Evolutionary conservation across 2,797 vertebrate species (phyloP).

Genomic region (Carduelis carduelis): DNA sequence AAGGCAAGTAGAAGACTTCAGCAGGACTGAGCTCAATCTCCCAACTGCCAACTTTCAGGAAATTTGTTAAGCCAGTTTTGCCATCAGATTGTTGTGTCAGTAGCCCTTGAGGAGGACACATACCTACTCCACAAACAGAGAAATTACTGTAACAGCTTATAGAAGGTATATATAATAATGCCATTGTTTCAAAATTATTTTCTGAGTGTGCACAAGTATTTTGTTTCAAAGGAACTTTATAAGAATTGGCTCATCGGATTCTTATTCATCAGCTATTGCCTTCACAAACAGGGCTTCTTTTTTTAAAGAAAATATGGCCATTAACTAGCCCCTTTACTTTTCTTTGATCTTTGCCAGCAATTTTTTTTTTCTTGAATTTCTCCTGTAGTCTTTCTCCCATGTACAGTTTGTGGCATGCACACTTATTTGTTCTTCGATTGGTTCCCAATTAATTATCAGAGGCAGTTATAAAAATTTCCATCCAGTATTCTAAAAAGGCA

Average conservation of each 20-base stretch:
- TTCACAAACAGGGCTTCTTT: conserved; percentile 29
- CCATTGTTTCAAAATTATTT: neutral
- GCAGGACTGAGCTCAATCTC: neutral
- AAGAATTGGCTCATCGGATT: neutral
- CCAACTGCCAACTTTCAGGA: neutral
- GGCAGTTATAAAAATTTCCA: neutral
- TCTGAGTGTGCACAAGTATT: neutral
- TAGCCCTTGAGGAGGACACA: neutral
- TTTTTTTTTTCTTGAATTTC: neutral
- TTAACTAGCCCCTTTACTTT: conserved; percentile 23
- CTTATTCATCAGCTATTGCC: conserved; percentile 67
- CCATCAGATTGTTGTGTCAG: neutral
- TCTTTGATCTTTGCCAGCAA: conserved; percentile 59
- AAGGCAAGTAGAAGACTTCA: neutral
- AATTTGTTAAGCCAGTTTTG: neutral
- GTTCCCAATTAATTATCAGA: conserved; percentile 44
- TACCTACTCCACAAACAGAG: neutral
- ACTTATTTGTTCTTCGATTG: conserved; percentile 52
- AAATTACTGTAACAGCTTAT: neutral
- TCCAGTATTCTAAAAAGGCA: neutral
- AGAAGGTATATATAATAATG: neutral
- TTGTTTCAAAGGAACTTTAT: neutral
- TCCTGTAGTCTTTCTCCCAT: neutral
- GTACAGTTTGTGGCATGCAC: neutral
- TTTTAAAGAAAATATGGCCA: neutral